Percentiles rank a stretch among this genome's conserved stretches.
phyloP scores from a whole-genome alignment of 2,888 invertebrate species.

The Osmoderma eremita region DNA sequence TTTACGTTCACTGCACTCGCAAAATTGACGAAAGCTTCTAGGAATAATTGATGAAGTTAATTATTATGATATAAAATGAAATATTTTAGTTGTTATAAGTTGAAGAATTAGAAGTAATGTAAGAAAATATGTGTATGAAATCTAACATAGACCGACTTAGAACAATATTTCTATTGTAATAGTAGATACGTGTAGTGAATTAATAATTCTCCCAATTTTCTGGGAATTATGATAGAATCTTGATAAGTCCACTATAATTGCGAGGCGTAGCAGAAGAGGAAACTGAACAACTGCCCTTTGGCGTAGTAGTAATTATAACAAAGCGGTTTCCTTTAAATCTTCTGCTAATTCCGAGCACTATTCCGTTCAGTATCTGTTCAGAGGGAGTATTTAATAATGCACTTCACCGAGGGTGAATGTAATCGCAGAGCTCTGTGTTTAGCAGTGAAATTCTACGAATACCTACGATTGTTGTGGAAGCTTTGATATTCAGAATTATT shows the following conservation, averaged over 20 bases:
- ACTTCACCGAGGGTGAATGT: background rate
- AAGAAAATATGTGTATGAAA: too few relatives aligned
- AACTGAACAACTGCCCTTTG: background rate
- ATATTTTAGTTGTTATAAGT: too few relatives aligned
- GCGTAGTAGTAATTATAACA: conserved; percentile 1
- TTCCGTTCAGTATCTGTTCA: conserved; percentile 12
- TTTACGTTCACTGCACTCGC: background rate
- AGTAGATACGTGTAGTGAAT: too few relatives aligned
- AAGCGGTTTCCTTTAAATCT: conserved; percentile 15
- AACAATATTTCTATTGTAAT: too few relatives aligned
- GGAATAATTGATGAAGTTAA: too few relatives aligned
- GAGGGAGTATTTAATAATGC: conserved; percentile 33
- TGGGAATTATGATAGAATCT: background rate
- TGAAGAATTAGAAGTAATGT: too few relatives aligned
- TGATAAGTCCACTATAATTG: conserved; percentile 1
- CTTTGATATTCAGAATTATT: conserved; percentile 45
- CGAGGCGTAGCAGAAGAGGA: background rate
- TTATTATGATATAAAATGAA: too few relatives aligned
- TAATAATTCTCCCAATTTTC: too few relatives aligned
- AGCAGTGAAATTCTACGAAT: conserved; percentile 24
- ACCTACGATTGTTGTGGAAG: conserved; percentile 23
- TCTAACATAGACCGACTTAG: too few relatives aligned
- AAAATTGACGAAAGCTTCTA: too few relatives aligned
- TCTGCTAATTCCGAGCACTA: conserved; percentile 18
- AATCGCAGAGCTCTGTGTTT: conserved; percentile 22